These are phyloP conservation scores for Zelostemma sp. DNA, from an alignment of 1,140 invertebrate genomes.

Conservation along the genomic window DNA sequence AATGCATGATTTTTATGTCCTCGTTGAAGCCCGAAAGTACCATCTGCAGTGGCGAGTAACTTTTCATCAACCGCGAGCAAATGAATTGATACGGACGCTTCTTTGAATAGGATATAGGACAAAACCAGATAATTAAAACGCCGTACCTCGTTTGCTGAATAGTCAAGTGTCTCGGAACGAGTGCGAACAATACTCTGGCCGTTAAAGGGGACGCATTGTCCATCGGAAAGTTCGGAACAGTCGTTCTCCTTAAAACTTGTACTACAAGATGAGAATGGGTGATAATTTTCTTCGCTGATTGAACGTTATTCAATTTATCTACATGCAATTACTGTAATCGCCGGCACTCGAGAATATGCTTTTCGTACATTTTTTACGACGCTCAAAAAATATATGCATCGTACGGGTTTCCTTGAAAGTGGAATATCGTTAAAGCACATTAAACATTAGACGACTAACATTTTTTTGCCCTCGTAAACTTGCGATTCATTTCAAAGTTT, in stretches of 20 bases:
- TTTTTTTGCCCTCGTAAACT: no score
- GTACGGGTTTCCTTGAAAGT: no score
- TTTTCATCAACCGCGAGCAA: slow-evolving; percentile 18
- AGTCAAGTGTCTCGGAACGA: slow-evolving; percentile 40
- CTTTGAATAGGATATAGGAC: slow-evolving; percentile 31
- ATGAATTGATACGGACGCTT: slow-evolving; percentile 36
- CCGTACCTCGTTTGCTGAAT: slow-evolving; percentile 34
- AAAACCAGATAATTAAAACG: slow-evolving; percentile 45
- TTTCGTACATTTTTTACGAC: no score
- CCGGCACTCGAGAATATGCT: no score
- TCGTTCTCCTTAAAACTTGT: slow-evolving; percentile 40
- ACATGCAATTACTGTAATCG: slow-evolving; percentile 19
- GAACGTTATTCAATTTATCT: slow-evolving; percentile 28
- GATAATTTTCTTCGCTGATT: slow-evolving; percentile 28
- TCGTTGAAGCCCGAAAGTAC: slow-evolving; percentile 4
- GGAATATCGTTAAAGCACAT: no score
- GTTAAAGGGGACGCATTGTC: slow-evolving; percentile 37
- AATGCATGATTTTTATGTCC: no score
- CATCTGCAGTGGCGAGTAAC: slow-evolving; percentile 13
- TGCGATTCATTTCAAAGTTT: no score
- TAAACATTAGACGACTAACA: no score
- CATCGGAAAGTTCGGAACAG: slow-evolving; percentile 35
- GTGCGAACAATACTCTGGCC: slow-evolving; percentile 29
- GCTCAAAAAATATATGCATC: no score
- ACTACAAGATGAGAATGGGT: slow-evolving; percentile 29